These are phyloP conservation scores for Prochilodus magdalenae DNA, from an alignment of 2,113 vertebrate genomes.

Conservation along the genomic window DNA sequence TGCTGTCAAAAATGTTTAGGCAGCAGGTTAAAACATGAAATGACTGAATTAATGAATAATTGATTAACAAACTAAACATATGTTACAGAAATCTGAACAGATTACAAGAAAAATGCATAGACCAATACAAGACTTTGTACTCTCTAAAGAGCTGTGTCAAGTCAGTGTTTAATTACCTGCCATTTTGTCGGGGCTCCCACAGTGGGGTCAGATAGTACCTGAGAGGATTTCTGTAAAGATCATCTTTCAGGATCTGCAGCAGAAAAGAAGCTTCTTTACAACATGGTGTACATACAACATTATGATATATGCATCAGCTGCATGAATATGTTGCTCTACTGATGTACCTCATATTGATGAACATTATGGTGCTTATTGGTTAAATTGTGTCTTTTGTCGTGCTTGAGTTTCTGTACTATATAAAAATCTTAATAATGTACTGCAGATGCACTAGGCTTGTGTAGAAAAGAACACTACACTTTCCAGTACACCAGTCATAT, in stretches of 20 bases:
- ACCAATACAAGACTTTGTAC: not conserved
- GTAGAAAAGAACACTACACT: not conserved
- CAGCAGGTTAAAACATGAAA: not conserved
- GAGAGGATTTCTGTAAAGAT: slow-evolving; percentile 80
- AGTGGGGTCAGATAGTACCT: slow-evolving; percentile 82
- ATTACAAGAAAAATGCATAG: not conserved
- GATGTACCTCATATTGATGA: not conserved
- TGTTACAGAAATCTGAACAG: not conserved
- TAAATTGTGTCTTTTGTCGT: not conserved
- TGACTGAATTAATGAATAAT: not conserved
- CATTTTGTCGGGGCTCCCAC: slow-evolving; percentile 80
- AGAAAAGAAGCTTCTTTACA: not conserved
- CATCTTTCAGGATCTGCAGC: slow-evolving; percentile 79
- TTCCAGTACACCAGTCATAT: not conserved
- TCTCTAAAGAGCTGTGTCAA: no score
- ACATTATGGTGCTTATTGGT: not conserved
- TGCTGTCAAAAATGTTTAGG: slow-evolving; percentile 47
- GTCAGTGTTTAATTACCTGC: slow-evolving; percentile 70
- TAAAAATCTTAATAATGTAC: not conserved
- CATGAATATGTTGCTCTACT: not conserved
- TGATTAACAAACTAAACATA: not conserved
- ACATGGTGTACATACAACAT: no score
- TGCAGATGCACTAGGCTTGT: no score
- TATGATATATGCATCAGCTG: not conserved
- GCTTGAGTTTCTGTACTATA: not conserved